These are phyloP conservation scores for Poecile atricapillus DNA, from an alignment of 2,113 vertebrate species.

Conservation along the genomic window DNA sequence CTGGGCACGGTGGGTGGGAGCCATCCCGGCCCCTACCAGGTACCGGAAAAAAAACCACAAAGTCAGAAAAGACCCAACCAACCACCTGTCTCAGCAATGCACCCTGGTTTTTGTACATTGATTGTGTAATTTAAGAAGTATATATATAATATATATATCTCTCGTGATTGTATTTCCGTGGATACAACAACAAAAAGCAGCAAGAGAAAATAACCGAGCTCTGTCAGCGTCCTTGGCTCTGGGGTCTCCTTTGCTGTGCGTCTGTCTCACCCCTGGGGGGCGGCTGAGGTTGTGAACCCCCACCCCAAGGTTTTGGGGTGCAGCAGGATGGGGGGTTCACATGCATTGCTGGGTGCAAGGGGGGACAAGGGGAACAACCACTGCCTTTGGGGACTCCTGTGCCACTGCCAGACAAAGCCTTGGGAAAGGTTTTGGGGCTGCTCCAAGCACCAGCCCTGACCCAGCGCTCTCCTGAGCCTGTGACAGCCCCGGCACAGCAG, in stretches of 20 bases:
- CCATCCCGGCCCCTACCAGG: not conserved
- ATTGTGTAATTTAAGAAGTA: conserved; percentile 94
- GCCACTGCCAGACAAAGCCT: not conserved
- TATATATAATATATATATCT: conserved; percentile 80
- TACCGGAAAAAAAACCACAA: not conserved
- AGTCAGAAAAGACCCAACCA: conserved; percentile 58
- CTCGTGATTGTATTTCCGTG: conserved; percentile 89
- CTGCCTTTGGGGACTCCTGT: not conserved
- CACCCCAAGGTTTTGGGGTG: not conserved
- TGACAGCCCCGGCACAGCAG: rapidly evolving
- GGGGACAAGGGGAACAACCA: not conserved
- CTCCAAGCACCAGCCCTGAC: not conserved
- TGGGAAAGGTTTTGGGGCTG: not conserved
- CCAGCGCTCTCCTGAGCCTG: not conserved
- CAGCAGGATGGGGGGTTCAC: rapidly evolving
- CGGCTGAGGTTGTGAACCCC: not conserved
- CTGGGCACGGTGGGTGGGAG: not conserved
- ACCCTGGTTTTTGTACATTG: conserved; percentile 90
- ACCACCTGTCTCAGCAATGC: conserved; percentile 80
- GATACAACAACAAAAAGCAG: conserved; percentile 75
- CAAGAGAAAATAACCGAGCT: conserved; percentile 66
- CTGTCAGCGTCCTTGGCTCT: conserved; percentile 60
- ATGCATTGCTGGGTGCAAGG: not conserved
- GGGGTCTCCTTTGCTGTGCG: conserved; percentile 15
- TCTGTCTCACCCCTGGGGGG: not conserved